Evolutionary conservation across 2,888 invertebrate genomes (phyloP), one percentile per base, ranked within the genome.

Genomic region (Torymus auratus): DNA sequence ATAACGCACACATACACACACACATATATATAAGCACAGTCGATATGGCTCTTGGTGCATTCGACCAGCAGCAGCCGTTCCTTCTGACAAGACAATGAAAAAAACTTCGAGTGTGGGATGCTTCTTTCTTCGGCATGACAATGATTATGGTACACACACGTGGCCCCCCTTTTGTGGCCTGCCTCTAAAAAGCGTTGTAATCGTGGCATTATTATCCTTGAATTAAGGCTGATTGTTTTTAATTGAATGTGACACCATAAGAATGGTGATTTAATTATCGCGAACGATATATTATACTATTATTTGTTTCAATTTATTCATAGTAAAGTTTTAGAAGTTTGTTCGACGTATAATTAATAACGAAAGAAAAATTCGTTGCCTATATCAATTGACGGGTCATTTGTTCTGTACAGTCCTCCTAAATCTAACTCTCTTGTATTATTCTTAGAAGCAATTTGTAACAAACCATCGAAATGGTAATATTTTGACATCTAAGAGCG

Each of bases 71-170:
- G 69, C 67, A 61, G 67, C 72, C 41, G 52, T 55, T 17, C 72
- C 2, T 3, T 12, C 74, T 69, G 74, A 82, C 82, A 83, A 83
- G 83, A 78, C 82, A 83, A 85, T 83, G 80, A 84, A 78, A 83
- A 79, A 75, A 81, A 73, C 81, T 58, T 65, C 81, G 78, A 68
- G 81, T 79, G 78, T 81, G 69, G 70, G 69, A 77, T 71, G 76
- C 74, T 76, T 10, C 20, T 67, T 58, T 62, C 15, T 28, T 0
- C 23, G 41, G 41, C 60, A 7, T 17, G 62, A 56, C 62, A 68
- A 67, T 67, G 17, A 41, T 72, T 58, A 13, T 60, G 17, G 23
- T 61, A 3, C n/a, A 28, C 28, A 28, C 23, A 23, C 41, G 50
- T 41, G 14, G 65, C 20, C 7, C 28, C 3, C 28, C 28, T 56